Evolutionary conservation across 2,797 vertebrate genomes (phyloP).

Genomic region (Cynopterus sphinx): DNA sequence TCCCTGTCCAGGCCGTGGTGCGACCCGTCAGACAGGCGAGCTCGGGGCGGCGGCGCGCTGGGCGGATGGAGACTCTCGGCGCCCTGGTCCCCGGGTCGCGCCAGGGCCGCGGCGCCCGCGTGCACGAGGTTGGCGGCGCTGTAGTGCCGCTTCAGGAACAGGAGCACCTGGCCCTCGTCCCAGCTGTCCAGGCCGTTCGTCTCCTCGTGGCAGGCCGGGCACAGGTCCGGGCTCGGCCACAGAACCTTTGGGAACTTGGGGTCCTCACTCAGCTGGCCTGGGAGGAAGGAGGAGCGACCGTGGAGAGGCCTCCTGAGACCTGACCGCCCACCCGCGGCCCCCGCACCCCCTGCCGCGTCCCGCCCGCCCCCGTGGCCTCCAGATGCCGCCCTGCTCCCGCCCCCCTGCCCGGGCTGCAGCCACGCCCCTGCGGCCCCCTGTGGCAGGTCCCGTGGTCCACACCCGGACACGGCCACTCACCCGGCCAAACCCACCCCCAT

Average conservation of each 20-base stretch:
- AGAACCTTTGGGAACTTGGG: constrained; percentile 93
- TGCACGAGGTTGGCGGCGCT: constrained; percentile 86
- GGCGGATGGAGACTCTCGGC: background rate
- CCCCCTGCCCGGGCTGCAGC: rapidly evolving
- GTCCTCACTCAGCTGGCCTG: constrained; percentile 94
- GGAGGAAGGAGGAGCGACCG: background rate
- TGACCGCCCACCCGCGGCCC: rapidly evolving
- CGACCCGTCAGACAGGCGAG: rapidly evolving
- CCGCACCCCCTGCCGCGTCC: rapidly evolving
- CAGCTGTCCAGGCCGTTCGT: constrained; percentile 90
- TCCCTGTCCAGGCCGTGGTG: background rate
- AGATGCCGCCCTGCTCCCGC: rapidly evolving
- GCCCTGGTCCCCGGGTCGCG: constrained; percentile 8
- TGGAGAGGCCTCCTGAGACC: background rate
- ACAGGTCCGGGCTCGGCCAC: constrained; percentile 94
- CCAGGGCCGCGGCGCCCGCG: constrained; percentile 78
- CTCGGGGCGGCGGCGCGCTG: rapidly evolving
- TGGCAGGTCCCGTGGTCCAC: background rate
- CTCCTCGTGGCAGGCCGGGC: constrained; percentile 93
- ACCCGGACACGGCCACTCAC: rapidly evolving
- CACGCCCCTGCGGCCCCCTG: background rate
- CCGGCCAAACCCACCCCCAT: background rate
- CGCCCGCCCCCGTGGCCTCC: background rate
- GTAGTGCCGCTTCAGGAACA: constrained; percentile 92
- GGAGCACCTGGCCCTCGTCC: constrained; percentile 89